Conservation (phyloP, 2,113 vertebrate genomes). For the Gobio gobio region DNA sequence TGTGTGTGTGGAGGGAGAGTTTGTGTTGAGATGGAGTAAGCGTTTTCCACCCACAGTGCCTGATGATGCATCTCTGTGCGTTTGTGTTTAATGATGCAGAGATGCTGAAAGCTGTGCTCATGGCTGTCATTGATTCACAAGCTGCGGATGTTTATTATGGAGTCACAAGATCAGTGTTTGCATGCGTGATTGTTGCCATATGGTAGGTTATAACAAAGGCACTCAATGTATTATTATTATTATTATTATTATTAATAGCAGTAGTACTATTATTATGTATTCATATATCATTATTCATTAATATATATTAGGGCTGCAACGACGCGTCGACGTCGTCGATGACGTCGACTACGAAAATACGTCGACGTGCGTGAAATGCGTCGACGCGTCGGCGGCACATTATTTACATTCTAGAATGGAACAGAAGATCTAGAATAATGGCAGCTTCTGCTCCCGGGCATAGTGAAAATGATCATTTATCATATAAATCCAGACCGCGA, state of each 20-base stretch:
- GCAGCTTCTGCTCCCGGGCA: too few relatives aligned
- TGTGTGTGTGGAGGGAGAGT: too few relatives aligned
- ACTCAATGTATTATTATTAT: background rate
- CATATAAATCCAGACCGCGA: too few relatives aligned
- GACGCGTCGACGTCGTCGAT: too few relatives aligned
- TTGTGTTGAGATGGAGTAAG: background rate
- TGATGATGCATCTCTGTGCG: slow-evolving; percentile 5
- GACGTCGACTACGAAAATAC: too few relatives aligned
- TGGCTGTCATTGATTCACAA: slow-evolving; percentile 14
- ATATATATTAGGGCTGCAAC: too few relatives aligned
- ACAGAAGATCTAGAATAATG: too few relatives aligned
- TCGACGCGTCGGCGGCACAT: too few relatives aligned
- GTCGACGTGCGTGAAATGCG: too few relatives aligned
- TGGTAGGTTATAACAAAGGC: background rate
- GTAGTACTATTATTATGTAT: background rate
- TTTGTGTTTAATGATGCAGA: slow-evolving; percentile 19
- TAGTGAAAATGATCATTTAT: too few relatives aligned
- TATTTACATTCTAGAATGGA: too few relatives aligned
- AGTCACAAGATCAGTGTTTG: background rate
- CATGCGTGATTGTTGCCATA: background rate
- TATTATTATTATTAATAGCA: background rate
- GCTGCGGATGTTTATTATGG: background rate
- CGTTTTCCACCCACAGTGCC: background rate
- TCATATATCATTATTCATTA: background rate
- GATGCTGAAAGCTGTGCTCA: background rate